Evolutionary conservation across 2,888 invertebrate species (phyloP), one percentile per base, ranked within the genome.

Genomic region (Melangyna quadrimaculata): DNA sequence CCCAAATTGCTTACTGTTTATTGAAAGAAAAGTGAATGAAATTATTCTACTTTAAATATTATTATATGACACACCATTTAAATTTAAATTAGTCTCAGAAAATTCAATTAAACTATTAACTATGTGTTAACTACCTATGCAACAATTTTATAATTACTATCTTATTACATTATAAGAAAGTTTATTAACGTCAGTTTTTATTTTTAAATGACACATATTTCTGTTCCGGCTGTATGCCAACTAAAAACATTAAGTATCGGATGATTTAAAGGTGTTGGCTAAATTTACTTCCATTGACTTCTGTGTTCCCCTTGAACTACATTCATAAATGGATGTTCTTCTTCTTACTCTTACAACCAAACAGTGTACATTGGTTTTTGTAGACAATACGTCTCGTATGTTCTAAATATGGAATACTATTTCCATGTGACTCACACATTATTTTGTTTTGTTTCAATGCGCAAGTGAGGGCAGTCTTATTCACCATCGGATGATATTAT

Each of bases 391-490:
- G 63, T 63, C 43, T 67, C 32, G 48, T 14, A 45, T 63, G 63
- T 43, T 63, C 43, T n/a, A 2, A 14, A 29, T n/a, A n/a, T 4
- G 53, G 37, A 61, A 61, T 43, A 10, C 61, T 17, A 32, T 17
- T 40, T 17, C 2, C 10, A 6, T n/a, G 22, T 71, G 78, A 71
- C 40, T 71, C 78, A 78, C 1, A 27, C 43, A 10, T 24, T 29
- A 10, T 27, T 19, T 14, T n/a, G n/a, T n/a, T n/a, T n/a, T 48
- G 14, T 32, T 48, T 45, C 43, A 67, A 71, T 45, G 78, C 78
- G 78, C 78, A 70, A 43, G 53, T 63, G 32, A 43, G 40, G 70
- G 61, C 53, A 14, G 61, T 37, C 77, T 63, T 59, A 37, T 75
- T 59, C 59, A 69, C 77, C 69, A 51, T 70, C 45, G 59, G 19